Percentiles rank a stretch among this genome's conserved stretches.
These are phyloP conservation scores for Cyclura pinguis DNA, from an alignment of 2,797 vertebrate species.

Conservation along the genomic window DNA sequence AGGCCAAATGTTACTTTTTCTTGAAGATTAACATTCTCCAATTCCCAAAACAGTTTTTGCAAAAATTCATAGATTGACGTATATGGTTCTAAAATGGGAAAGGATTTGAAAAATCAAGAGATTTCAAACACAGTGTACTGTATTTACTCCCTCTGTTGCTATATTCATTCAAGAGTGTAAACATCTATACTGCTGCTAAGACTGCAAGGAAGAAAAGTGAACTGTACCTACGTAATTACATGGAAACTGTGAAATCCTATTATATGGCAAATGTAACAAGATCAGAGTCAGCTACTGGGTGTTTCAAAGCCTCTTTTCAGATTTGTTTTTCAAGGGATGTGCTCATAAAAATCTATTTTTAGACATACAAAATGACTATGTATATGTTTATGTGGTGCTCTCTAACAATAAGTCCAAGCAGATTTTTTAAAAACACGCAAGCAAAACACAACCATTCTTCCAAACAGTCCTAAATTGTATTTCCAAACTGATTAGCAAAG, in stretches of 20 bases:
- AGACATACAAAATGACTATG: conserved; percentile 39
- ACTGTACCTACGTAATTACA: neutral
- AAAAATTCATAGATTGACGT: conserved; percentile 1
- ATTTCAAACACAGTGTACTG: neutral
- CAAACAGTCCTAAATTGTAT: conserved; percentile 50
- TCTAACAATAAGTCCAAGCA: conserved; percentile 24
- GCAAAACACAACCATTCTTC: conserved; percentile 47
- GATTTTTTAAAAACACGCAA: too few species aligned
- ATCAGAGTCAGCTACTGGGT: neutral
- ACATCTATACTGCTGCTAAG: neutral
- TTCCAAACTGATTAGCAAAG: conserved; percentile 64
- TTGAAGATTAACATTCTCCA: neutral
- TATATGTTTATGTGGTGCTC: conserved; percentile 59
- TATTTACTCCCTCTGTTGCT: conserved; percentile 33
- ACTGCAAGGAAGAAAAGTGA: conserved; percentile 28
- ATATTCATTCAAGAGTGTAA: neutral
- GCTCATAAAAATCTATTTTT: conserved; percentile 41
- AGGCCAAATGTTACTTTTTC: neutral
- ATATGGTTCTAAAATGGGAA: neutral
- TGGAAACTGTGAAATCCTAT: conserved; percentile 8
- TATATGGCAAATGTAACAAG: conserved; percentile 27
- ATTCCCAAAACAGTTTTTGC: conserved; percentile 24
- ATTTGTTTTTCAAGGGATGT: neutral
- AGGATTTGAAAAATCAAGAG: neutral
- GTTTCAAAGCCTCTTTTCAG: conserved; percentile 20